Evolutionary conservation across 1,140 invertebrate species (phyloP).

Genomic region (Plutomurus gul): DNA sequence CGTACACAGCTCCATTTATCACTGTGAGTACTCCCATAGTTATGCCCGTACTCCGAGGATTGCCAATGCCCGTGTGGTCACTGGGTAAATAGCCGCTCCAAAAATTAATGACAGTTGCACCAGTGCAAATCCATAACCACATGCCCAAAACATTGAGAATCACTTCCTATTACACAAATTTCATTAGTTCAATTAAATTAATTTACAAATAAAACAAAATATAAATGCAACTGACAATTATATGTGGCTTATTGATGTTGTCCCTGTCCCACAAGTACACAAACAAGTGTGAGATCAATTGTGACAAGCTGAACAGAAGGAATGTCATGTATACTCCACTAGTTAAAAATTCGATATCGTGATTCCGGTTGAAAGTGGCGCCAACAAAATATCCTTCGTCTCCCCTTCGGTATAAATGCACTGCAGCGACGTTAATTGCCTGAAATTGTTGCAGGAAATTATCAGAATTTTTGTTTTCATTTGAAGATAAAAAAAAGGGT

Average conservation of each 20-base stretch:
- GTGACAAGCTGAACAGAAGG: neutral
- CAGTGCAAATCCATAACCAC: neutral
- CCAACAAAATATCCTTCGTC: neutral
- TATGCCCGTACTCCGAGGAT: neutral
- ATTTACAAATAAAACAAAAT: neutral
- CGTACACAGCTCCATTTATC: neutral
- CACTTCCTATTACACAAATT: neutral
- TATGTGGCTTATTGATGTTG: neutral
- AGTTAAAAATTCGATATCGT: neutral
- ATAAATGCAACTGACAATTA: neutral
- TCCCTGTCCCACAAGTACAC: neutral
- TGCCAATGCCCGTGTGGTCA: neutral
- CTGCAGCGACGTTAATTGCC: neutral
- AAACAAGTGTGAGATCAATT: neutral
- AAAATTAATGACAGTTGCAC: neutral
- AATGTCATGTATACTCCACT: neutral
- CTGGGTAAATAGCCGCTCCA: neutral
- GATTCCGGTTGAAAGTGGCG: neutral
- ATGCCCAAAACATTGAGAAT: neutral
- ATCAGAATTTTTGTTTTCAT: too few relatives aligned
- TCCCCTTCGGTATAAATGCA: neutral
- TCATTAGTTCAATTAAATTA: neutral
- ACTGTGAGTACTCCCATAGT: neutral
- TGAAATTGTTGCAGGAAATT: too few relatives aligned
- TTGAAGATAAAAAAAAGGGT: too few relatives aligned